Base-by-base conservation (phyloP, 2,888 invertebrate species). In the Phrixothrix hirtus region DNA sequence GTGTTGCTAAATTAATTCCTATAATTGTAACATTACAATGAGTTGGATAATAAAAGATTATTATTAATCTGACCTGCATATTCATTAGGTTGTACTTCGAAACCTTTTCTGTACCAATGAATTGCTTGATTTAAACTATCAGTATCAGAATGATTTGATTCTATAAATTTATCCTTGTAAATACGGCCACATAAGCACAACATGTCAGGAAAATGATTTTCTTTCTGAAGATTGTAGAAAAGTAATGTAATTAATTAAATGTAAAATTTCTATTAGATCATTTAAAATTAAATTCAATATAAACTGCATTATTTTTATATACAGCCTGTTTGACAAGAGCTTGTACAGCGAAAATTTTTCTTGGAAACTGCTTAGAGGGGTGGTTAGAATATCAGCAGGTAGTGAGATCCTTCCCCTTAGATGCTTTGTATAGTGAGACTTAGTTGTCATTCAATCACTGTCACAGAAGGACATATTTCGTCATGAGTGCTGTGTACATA, bases 81-180 rank as follows among this genome's bases (percentile, higher is more conserved):
- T 79, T 98, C 98, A 75, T 98, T 95, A 1, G 97, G 98, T 73
- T 98, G 97, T 35, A 96, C 90, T 76, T 97, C 95, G 74, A 99
- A 99, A 37, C 95, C 96, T 77, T 94, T 92, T 64, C 95, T 83
- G 74, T 97, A 97, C 99, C 98, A 98, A 74, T 90, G 86, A 64
- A 98, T 98, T 41, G 99, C 98, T 77, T 89, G 87, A 43, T 88
- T 85, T 63, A 98, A 80, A 70, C 94, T 93, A 36, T 89, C 88
- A 62, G 84, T 83, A 72, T 99, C 97, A 1, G 83, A 83, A 73
- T 96, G 95, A 61, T 89, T 87, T 31, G 96, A 95, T 79, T 98
- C 97, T 7, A 97, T 94, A 78, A 98, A 99, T 72, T 92, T 95
- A 75, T 94, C 94, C 76, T 94, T 94, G 75, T 97, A 97, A 69